Conservation (phyloP, 1,140 invertebrate species). For the Potamilus streckersoni region DNA sequence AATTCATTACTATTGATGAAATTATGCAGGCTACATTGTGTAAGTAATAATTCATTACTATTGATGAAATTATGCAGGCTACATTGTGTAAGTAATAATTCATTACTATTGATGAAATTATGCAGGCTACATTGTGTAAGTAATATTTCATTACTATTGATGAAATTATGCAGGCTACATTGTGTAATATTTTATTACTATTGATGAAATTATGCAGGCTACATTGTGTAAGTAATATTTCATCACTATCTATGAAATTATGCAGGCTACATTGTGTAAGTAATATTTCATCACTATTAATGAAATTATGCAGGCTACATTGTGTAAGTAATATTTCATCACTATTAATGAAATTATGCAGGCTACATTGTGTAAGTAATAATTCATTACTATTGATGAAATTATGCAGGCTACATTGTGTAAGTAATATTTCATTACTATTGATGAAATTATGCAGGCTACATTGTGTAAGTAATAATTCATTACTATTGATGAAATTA, state of each 20-base stretch:
- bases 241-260: slow-evolving; percentile 32
- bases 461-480: slow-evolving; percentile 49
- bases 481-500: slow-evolving; percentile 32
- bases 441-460: slow-evolving; percentile 43
- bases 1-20: slow-evolving; percentile 26
- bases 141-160: slow-evolving; percentile 4
- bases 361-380: slow-evolving; percentile 54
- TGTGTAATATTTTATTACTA: slow-evolving; percentile 40
- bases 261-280: slow-evolving; percentile 54
- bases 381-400: slow-evolving; percentile 26
- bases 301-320: slow-evolving; percentile 46
- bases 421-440: slow-evolving; percentile 39
- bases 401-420: slow-evolving; percentile 44
- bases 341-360: slow-evolving; percentile 36
- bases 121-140: slow-evolving; percentile 54
- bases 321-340: slow-evolving; percentile 46
- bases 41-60: slow-evolving; percentile 39
- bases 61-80: slow-evolving; percentile 43
- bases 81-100: slow-evolving; percentile 49
- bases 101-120: slow-evolving; percentile 32
- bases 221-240: slow-evolving; percentile 49
- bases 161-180: slow-evolving; percentile 46
- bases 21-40: slow-evolving; percentile 44
- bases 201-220: slow-evolving; percentile 43
- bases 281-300: slow-evolving; percentile 3